Evolutionary conservation across 2,797 vertebrate species (phyloP).

Genomic region (Hypotaenidia philippensis): DNA sequence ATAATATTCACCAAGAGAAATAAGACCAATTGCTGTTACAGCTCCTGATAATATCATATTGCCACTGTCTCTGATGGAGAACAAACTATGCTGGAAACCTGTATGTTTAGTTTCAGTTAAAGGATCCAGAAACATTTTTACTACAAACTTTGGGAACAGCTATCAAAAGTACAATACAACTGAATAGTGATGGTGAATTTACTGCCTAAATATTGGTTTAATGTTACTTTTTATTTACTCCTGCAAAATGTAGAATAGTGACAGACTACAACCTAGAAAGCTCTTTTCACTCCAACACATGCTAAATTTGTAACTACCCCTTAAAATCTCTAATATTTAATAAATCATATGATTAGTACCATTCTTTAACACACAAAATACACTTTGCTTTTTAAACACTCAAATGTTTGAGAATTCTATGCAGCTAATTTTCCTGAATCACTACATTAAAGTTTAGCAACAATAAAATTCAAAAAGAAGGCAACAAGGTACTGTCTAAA

Average conservation of each 20-base stretch:
- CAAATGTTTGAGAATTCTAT: neutral
- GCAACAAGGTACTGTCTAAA: neutral
- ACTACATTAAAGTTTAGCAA: neutral
- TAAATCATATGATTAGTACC: neutral
- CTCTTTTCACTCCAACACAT: neutral
- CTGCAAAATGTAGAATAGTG: neutral
- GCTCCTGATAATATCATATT: neutral
- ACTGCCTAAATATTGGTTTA: neutral
- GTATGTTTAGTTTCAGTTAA: neutral
- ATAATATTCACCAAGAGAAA: neutral
- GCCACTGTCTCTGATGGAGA: neutral
- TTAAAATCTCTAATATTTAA: neutral
- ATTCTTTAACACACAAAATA: neutral
- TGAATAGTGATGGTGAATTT: neutral
- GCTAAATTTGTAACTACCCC: neutral
- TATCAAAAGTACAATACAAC: neutral
- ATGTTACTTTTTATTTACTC: neutral
- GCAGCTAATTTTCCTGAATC: neutral
- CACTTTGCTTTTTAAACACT: neutral
- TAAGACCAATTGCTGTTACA: neutral
- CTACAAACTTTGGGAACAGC: neutral
- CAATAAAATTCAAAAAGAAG: neutral
- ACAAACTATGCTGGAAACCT: neutral
- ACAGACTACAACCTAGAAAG: neutral
- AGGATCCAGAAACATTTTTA: neutral